Percentiles rank a stretch among this genome's conserved stretches.
Evolutionary conservation across 2,113 vertebrate species (phyloP).

Genomic region (Opisthocomus hoazin): DNA sequence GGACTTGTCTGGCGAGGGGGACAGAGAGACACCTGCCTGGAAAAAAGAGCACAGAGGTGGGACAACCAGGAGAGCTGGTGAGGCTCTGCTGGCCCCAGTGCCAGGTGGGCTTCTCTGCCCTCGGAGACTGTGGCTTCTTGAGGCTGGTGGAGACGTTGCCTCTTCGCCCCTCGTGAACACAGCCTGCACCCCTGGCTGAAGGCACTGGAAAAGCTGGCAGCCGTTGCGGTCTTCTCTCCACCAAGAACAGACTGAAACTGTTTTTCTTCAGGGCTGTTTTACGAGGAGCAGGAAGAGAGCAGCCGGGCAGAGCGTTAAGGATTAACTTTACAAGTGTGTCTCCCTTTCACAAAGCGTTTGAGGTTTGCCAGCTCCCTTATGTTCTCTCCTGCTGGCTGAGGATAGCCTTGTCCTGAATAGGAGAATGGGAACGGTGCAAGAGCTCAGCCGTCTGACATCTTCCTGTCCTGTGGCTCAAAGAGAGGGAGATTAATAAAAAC

Average conservation of each 20-base stretch:
- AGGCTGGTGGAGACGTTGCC: neutral
- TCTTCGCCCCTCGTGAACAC: neutral
- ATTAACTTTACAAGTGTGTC: neutral
- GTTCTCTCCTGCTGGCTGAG: neutral
- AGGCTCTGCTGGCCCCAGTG: neutral
- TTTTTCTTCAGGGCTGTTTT: neutral
- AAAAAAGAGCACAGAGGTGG: neutral
- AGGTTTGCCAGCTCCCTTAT: neutral
- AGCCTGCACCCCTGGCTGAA: neutral
- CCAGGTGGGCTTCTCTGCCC: neutral
- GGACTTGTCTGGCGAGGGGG: neutral
- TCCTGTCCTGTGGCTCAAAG: conserved; percentile 8
- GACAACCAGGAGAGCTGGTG: neutral
- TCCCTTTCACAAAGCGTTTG: neutral
- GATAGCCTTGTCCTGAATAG: neutral
- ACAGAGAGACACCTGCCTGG: neutral
- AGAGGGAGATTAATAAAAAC: neutral
- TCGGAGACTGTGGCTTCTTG: neutral
- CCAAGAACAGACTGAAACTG: neutral
- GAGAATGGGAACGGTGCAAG: neutral
- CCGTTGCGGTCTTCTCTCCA: neutral
- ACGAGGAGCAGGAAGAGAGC: neutral
- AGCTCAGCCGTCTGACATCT: neutral
- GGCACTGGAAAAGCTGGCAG: neutral
- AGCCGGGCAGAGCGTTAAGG: neutral